Evolutionary conservation across 1,140 invertebrate species (phyloP), one percentile per base, ranked within the genome.

Genomic region (Bursaphelenchus mucronatus): DNA sequence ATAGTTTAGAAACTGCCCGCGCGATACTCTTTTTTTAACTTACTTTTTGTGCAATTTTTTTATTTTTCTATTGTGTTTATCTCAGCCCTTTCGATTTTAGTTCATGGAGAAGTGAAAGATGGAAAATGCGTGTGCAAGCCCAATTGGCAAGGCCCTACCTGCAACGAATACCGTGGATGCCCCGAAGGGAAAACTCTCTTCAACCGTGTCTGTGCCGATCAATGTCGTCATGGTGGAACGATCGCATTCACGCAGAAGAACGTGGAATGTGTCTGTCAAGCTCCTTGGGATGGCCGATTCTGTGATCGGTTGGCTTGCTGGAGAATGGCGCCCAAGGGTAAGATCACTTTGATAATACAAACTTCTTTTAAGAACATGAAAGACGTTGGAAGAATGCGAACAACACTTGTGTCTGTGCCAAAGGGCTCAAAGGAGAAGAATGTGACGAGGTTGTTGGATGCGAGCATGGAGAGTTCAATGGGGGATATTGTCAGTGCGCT

Each of bases 141-240:
- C 10, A 74, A 71, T n/a, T 72, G 71, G 63, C 72, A 76, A 47
- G 70, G 70, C 17, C 63, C 74, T 10, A 71, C 66, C 3, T 72
- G 70, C 56, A 71, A 71, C 52, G 70, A 75, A 59, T 72, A 49
- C 46, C 70, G 50, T 45, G 70, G 70, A 21, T 72, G 70, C 69
- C 73, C 70, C 8, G 59, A 71, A 11, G 59, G 44, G 13, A 44
- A 67, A n/a, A 78, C 70, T 1, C 54, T 70, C 40, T 74, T 49
- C 50, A 46, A 67, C 46, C 63, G 67, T 10, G 70, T 71, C 46
- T 70, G 49, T 53, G 69, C 68, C 3, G n/a, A 41, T 10, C 30
- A 73, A n/a, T 72, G 70, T 49, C 70, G 68, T 63, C 73, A 72
- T 53, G 71, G 61, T 11, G 70, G 70, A 53, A 49, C 72, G 43